Conservation (phyloP, 2,113 vertebrate species). For the Melospiza melodia region DNA sequence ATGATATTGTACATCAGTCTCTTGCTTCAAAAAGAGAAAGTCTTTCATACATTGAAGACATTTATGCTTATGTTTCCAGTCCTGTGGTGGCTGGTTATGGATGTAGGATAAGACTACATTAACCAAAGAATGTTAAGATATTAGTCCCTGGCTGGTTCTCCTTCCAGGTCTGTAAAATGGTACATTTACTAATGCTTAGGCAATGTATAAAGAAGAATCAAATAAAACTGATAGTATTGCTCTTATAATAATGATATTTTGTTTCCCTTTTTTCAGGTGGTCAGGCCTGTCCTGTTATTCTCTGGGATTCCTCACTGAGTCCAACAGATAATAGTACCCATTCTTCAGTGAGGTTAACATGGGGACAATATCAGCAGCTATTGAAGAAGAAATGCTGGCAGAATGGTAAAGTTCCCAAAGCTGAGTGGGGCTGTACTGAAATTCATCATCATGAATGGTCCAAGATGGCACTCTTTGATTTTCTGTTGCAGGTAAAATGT, state of each 20-base stretch:
- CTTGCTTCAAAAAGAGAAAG: constrained; percentile 26
- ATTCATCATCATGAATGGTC: constrained; percentile 94
- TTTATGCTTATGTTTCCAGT: constrained; percentile 47
- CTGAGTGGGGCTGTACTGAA: constrained; percentile 83
- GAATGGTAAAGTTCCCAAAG: constrained; percentile 81
- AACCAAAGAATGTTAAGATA: not conserved
- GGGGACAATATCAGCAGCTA: constrained; percentile 86
- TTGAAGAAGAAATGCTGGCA: constrained; percentile 90
- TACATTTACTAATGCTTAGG: not conserved
- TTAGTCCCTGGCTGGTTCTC: not conserved
- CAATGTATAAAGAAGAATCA: not conserved
- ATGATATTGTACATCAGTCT: constrained; percentile 3
- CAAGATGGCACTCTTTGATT: constrained; percentile 93
- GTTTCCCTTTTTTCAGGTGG: constrained; percentile 72
- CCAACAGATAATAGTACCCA: constrained; percentile 75
- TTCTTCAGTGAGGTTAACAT: constrained; percentile 82
- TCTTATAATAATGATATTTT: not conserved
- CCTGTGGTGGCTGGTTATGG: constrained; percentile 40
- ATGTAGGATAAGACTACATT: constrained; percentile 45
- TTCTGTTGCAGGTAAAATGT: constrained; percentile 88
- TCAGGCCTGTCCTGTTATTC: constrained; percentile 81
- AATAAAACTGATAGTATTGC: not conserved
- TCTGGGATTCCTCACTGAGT: constrained; percentile 86
- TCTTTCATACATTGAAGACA: not conserved
- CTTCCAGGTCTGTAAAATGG: not conserved